Evolutionary conservation across 92 coral and sea anemone species (phyloP).

Genomic region (Parazoanthus swiftii): DNA sequence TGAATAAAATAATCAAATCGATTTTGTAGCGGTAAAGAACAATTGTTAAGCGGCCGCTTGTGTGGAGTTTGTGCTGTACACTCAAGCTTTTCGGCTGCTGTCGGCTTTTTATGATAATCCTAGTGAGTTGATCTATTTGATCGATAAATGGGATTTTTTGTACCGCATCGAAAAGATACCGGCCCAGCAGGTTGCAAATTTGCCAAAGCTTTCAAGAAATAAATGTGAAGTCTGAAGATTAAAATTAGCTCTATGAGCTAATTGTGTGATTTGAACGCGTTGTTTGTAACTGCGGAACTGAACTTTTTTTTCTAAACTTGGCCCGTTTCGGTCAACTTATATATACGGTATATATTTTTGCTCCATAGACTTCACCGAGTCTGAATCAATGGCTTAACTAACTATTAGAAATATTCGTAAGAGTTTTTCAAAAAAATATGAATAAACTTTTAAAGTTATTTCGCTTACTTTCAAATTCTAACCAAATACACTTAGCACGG

Average conservation of each 20-base stretch:
- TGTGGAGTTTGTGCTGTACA: not conserved
- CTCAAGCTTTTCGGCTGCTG: conserved; percentile 29
- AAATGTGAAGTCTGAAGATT: conserved; percentile 31
- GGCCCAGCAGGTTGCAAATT: conserved; percentile 32
- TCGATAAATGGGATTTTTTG: conserved; percentile 14
- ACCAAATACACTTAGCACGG: conserved; percentile 14
- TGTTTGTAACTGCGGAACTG: conserved; percentile 14
- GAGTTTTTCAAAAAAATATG: too few species aligned
- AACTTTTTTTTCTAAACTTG: not conserved
- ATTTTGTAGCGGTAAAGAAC: conserved; percentile 30
- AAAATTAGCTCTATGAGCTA: conserved; percentile 36
- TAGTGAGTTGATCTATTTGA: conserved; percentile 29
- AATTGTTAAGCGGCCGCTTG: conserved; percentile 24
- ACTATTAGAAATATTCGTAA: not conserved
- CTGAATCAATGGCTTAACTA: not conserved
- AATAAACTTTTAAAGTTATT: too few species aligned
- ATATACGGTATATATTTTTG: not conserved
- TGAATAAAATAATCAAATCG: conserved; percentile 42
- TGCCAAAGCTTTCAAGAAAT: conserved; percentile 29
- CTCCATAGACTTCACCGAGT: not conserved
- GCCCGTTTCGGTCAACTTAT: not conserved
- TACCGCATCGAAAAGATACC: conserved; percentile 26
- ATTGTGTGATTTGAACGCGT: conserved; percentile 14
- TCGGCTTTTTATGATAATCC: conserved; percentile 24
- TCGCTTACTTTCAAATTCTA: not conserved